A percentile compares a stretch with the other conserved stretches of the same genome.
Evolutionary conservation across 2,888 invertebrate species (phyloP).

Genomic region (Temnothorax ravouxi): DNA sequence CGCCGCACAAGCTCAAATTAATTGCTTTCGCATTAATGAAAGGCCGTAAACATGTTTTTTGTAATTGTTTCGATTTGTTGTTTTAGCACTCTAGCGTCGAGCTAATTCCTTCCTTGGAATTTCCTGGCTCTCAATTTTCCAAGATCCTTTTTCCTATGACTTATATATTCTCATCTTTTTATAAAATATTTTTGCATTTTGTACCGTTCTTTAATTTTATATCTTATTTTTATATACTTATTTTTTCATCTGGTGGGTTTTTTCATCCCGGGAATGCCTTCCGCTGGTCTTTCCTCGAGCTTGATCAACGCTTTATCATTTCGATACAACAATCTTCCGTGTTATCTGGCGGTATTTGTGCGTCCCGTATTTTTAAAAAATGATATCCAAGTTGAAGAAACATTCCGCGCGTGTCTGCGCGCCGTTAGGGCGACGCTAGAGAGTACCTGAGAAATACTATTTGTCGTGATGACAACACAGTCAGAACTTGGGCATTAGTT

Average conservation of each 20-base stretch:
- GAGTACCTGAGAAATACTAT: too few species aligned
- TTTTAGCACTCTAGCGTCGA: neutral
- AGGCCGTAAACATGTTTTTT: neutral
- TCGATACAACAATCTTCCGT: neutral
- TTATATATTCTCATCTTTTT: neutral
- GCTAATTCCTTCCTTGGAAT: neutral
- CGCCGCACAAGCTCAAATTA: neutral
- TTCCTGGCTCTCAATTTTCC: neutral
- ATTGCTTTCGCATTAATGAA: neutral
- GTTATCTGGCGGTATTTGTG: neutral
- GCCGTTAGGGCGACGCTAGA: too few species aligned
- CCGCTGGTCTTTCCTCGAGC: neutral
- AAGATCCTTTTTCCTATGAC: neutral
- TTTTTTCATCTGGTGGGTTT: neutral
- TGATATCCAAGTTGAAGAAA: constrained; percentile 45
- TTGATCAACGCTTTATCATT: neutral
- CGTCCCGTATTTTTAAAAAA: constrained; percentile 4
- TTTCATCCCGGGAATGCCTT: neutral
- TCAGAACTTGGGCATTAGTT: too few species aligned
- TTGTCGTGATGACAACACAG: too few species aligned
- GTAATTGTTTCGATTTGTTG: neutral
- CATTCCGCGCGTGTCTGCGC: too few species aligned
- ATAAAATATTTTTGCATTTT: neutral
- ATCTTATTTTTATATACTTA: neutral
- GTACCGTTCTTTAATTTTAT: neutral